phyloP scores from a whole-genome alignment of 2,797 vertebrate species.

The Peromyscus eremicus region DNA sequence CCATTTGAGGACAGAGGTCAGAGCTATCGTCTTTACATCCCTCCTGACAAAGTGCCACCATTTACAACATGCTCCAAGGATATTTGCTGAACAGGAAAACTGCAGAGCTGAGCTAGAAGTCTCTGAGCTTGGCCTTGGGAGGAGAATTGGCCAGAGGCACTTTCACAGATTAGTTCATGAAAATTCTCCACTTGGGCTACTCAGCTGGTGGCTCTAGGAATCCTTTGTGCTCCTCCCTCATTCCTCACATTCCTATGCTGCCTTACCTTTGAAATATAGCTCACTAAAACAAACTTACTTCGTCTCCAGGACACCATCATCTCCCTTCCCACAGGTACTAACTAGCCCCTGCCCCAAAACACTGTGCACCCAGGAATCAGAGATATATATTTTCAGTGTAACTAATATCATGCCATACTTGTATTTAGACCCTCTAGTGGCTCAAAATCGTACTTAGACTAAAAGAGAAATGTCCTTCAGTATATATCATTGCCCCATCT shows the following conservation, averaged over 20 bases:
- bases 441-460: neutral
- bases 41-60: neutral
- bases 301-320: neutral
- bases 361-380: neutral
- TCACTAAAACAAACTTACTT: neutral
- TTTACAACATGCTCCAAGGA: neutral
- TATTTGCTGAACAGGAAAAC: neutral
- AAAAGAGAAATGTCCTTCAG: neutral
- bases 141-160: neutral
- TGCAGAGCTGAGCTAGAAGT: neutral
- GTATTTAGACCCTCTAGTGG: neutral
- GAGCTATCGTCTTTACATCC: neutral
- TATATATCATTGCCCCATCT: neutral
- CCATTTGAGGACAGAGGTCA: constrained; percentile 8
- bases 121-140: neutral
- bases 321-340: neutral
- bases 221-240: neutral
- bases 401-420: neutral
- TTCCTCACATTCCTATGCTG: neutral
- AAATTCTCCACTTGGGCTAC: neutral
- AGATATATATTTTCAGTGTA: neutral
- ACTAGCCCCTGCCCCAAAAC: neutral
- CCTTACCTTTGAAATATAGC: neutral
- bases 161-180: neutral
- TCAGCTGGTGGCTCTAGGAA: neutral